Percentiles rank a stretch among this genome's conserved stretches.
Conservation (phyloP, 2,113 vertebrate species). For the Dissostichus mawsoni region DNA sequence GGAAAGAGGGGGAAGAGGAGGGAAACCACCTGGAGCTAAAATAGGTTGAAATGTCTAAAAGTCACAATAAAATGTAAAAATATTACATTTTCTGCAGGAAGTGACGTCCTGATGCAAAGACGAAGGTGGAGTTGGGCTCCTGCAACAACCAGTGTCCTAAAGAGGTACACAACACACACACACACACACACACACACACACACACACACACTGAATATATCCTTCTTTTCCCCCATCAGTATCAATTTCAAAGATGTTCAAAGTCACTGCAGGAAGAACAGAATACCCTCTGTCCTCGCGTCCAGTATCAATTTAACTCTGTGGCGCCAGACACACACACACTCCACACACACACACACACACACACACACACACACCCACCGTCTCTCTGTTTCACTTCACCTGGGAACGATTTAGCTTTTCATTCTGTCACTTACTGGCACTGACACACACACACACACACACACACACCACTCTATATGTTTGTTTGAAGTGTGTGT, state of each 20-base stretch:
- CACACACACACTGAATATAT: conserved; percentile 8
- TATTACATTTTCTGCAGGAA: conserved; percentile 80
- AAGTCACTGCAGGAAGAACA: not conserved
- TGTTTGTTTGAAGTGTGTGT: conserved; percentile 20
- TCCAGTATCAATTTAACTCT: conserved; percentile 4
- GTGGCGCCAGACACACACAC: conserved; percentile 9
- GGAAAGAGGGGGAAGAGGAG: too few relatives aligned
- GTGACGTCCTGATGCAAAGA: conserved; percentile 82
- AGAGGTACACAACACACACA: conserved; percentile 84
- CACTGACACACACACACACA: conserved; percentile 51
- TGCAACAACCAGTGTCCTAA: conserved; percentile 98
- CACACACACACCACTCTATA: too few relatives aligned
- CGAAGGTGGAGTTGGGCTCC: conserved; percentile 85
- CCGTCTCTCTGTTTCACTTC: conserved; percentile 16
- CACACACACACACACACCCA: not conserved
- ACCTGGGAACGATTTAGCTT: conserved; percentile 58
- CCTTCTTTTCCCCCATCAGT: not conserved
- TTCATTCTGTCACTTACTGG: conserved; percentile 21
- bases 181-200: conserved; percentile 35
- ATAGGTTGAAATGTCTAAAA: too few relatives aligned
- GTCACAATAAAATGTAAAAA: too few relatives aligned
- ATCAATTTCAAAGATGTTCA: conserved; percentile 8
- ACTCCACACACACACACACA: conserved; percentile 6
- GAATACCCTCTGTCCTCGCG: not conserved
- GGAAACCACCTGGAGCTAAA: too few relatives aligned